phyloP scores from a whole-genome alignment of 2,797 vertebrate species.

The Urocyon cinereoargenteus region DNA sequence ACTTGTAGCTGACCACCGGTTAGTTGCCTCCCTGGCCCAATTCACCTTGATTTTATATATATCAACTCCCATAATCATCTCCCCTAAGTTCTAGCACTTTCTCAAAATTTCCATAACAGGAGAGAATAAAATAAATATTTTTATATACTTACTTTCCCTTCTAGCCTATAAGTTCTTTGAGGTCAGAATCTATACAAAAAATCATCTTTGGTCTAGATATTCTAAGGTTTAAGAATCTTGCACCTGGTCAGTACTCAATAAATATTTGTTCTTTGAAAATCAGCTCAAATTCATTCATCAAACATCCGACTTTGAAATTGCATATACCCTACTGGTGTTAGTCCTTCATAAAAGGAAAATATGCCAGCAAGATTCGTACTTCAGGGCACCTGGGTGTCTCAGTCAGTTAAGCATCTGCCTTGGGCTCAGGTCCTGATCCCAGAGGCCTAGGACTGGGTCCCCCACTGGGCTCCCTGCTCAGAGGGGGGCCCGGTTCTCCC shows the following conservation, averaged over 20 bases:
- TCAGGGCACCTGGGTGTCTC: background rate
- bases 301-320: conserved; percentile 57
- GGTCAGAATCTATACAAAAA: background rate
- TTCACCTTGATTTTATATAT: background rate
- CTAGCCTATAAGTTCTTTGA: background rate
- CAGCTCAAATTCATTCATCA: conserved; percentile 37
- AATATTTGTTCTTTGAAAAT: background rate
- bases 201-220: background rate
- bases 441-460: too few relatives aligned
- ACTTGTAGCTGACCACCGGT: too few relatives aligned
- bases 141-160: background rate
- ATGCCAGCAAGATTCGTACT: conserved; percentile 68
- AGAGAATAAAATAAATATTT: conserved; percentile 5
- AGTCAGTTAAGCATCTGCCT: too few relatives aligned
- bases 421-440: too few relatives aligned
- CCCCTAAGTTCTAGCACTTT: background rate
- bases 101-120: background rate
- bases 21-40: background rate
- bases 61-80: background rate
- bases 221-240: background rate
- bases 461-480: too few relatives aligned
- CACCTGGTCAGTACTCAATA: background rate
- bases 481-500: too few relatives aligned
- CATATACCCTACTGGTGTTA: conserved; percentile 62
- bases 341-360: conserved; percentile 52